These are phyloP conservation scores for Drosophila percnosoma DNA, from an alignment of 2,888 invertebrate species.

Conservation along the genomic window DNA sequence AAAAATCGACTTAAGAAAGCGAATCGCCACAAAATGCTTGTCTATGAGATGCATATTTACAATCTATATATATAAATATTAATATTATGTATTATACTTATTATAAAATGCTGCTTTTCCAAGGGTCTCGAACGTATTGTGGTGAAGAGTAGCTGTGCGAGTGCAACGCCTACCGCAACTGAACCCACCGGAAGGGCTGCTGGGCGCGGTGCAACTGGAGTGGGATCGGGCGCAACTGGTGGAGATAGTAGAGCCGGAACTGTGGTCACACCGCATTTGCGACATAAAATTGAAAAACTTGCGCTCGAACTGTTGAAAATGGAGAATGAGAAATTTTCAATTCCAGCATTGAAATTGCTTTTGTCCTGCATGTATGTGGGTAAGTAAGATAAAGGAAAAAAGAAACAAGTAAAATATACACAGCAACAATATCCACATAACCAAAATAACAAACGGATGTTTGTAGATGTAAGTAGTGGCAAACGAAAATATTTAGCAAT, in stretches of 20 bases:
- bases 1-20: constrained; percentile 77
- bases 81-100: constrained; percentile 5
- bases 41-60: constrained; percentile 4
- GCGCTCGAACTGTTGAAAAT: constrained; percentile 89
- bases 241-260: constrained; percentile 43
- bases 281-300: constrained; percentile 88
- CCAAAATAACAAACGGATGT: constrained; percentile 27
- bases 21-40: constrained; percentile 48
- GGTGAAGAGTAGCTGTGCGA: constrained; percentile 81
- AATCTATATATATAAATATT: not conserved
- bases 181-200: constrained; percentile 40
- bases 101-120: constrained; percentile 23
- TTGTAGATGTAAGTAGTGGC: constrained; percentile 10
- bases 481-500: constrained; percentile 61
- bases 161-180: constrained; percentile 20
- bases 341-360: constrained; percentile 90
- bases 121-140: constrained; percentile 90
- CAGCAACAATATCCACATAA: constrained; percentile 30
- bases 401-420: constrained; percentile 20
- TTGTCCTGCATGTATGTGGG: constrained; percentile 92
- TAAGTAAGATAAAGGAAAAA: constrained; percentile 78
- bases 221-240: constrained; percentile 8
- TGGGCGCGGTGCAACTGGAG: constrained; percentile 16
- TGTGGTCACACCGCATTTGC: constrained; percentile 86
- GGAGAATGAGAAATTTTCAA: constrained; percentile 88